Base-by-base conservation (phyloP, 2,888 invertebrate genomes). In the Hydrotaea cyrtoneurina region DNA sequence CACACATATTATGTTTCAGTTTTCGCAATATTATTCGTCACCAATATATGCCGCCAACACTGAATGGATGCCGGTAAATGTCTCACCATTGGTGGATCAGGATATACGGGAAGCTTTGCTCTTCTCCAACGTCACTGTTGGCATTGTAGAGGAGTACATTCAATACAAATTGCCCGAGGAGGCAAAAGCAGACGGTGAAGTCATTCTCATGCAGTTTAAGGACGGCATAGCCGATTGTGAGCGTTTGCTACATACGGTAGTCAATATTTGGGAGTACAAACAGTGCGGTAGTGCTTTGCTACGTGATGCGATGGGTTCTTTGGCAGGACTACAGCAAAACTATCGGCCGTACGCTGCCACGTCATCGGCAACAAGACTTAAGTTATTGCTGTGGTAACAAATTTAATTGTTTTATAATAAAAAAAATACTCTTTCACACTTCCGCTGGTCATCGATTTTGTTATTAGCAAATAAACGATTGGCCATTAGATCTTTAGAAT, bases 191-290 rank as follows among this genome's bases (percentile, higher is more conserved):
- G 84, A 87, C 36, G 87, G 73, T 21, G 71, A 80, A 8, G 17
- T 59, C 39, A 78, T 88, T 59, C 78, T 86, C 23, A 46, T 57
- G 13, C 79, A 86, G 3, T 62, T 81, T 0, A 74, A 69, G 17
- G 50, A 76, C 2, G 80, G 79, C 23, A 36, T 87, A 0, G 36
- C 39, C 1, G 66, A n/a, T 50, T 88, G 87, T 69, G 86, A 84
- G 13, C 75, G 66, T 19, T 23, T 77, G 11, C 73, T 77, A 2
- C 21, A 79, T 8, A 62, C 75, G 23, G 43, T 66, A 8, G 78
- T 46, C 1, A 64, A 82, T 46, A 64, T 87, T 71, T 85, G 82
- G 83, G 76, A 86, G 46, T 87, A 87, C 53, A 86, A 83, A 69
- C n/a, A 21, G 31, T 88, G 87, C 36, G 80, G 77, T 50, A 82